These are phyloP conservation scores for Aleiodes testaceus DNA, from an alignment of 2,888 invertebrate species.

Conservation along the genomic window DNA sequence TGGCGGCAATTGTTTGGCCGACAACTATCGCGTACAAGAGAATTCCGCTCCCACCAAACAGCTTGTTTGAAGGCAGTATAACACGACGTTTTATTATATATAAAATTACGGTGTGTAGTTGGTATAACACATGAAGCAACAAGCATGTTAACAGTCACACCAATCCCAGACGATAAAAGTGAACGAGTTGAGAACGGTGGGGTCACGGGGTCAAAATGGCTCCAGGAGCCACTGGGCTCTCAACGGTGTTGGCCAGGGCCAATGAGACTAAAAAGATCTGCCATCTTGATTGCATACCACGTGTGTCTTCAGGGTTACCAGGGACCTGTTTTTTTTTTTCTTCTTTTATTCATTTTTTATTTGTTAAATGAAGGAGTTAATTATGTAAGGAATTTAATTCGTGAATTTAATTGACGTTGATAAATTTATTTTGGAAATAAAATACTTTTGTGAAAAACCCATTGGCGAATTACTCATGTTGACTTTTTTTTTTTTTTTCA, in stretches of 20 bases:
- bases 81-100: constrained; percentile 43
- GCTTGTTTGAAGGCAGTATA: constrained; percentile 23
- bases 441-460: too few species aligned
- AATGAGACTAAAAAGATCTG: constrained; percentile 25
- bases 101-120: constrained; percentile 37
- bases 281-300: neutral
- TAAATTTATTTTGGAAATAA: neutral
- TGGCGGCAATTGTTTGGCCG: constrained; percentile 73
- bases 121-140: constrained; percentile 51
- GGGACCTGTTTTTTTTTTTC: constrained; percentile 8
- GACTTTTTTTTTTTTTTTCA: too few species aligned
- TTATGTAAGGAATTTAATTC: constrained; percentile 19
- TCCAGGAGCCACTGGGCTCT: constrained; percentile 63
- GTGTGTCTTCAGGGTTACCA: constrained; percentile 16
- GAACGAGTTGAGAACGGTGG: constrained; percentile 65
- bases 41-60: constrained; percentile 70
- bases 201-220: constrained; percentile 68
- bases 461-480: too few species aligned
- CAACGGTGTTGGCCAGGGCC: constrained; percentile 27
- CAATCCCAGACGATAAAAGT: constrained; percentile 70
- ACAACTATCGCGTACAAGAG: constrained; percentile 59
- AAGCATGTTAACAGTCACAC: constrained; percentile 58
- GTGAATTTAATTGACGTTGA: neutral
- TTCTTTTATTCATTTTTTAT: constrained; percentile 9
- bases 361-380: constrained; percentile 10